phyloP scores from a whole-genome alignment of 2,888 invertebrate species.

The Aplocera efformata region DNA sequence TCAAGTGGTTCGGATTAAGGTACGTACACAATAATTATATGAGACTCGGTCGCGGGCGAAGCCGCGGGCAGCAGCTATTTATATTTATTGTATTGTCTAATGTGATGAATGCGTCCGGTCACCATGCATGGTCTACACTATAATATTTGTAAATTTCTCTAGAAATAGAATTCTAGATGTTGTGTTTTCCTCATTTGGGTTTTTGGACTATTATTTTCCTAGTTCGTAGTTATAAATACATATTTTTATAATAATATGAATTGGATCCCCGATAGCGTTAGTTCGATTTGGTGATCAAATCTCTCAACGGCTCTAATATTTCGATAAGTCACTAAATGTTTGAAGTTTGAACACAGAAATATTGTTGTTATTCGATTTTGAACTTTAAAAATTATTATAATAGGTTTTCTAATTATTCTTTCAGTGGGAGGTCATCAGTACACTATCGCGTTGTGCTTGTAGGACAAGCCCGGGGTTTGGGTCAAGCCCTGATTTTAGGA shows the following conservation, averaged over 20 bases:
- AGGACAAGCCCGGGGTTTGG: not conserved
- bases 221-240: constrained; percentile 6
- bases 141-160: too few species aligned
- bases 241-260: constrained; percentile 14
- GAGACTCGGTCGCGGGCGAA: too few species aligned
- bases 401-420: constrained; percentile 7
- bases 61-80: too few species aligned
- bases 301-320: constrained; percentile 27
- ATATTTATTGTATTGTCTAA: too few species aligned
- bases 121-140: too few species aligned
- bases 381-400: constrained; percentile 15
- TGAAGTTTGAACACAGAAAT: constrained; percentile 17
- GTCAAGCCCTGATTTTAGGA: not conserved
- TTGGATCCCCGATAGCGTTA: constrained; percentile 10
- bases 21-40: too few species aligned
- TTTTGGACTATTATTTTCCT: constrained; percentile 13
- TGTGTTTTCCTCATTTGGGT: too few species aligned
- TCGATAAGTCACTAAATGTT: constrained; percentile 21
- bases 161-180: too few species aligned
- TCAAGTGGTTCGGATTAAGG: too few species aligned
- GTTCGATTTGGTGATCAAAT: constrained; percentile 28
- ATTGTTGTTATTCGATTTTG: constrained; percentile 22
- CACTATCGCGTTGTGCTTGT: not conserved
- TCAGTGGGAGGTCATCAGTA: constrained; percentile 23
- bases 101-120: too few species aligned